Evolutionary conservation across 2,888 invertebrate genomes (phyloP), one percentile per base, ranked within the genome.

Genomic region (Patella pellucida): DNA sequence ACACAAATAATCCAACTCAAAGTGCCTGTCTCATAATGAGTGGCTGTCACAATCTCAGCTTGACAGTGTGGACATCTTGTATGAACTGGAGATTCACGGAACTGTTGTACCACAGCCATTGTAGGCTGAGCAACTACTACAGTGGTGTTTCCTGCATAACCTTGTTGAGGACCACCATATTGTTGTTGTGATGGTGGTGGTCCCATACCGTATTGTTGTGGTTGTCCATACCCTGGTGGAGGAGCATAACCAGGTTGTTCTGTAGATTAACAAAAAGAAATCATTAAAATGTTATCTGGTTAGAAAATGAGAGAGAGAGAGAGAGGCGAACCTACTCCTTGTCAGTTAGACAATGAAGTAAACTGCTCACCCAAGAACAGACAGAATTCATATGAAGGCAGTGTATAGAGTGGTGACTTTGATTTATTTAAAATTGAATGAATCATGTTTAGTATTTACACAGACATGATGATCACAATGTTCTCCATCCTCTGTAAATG

Each of bases 1-100:
- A 84, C 80, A 74, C 89, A 89, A 67, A 87, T 79, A 50, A 90
- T 80, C 88, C 88, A 90, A 16, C 88, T 84, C 74, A 89, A 85
- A 14, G 86, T 86, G 12, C 90, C 89, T 54, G 85, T 85, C 82
- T 89, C 88, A 77, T 84, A 89, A 52, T 81, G 75, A 11, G 85
- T 87, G 27, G 83, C 85, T 3, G 89, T 89, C 52, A 89, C 81
- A 15, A 90, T 82, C 69, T 89, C 86, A 16, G 88, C 88, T 16
- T 83, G 84, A 78, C 90, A 90, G 76, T 86, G 85, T 11, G 88
- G 89, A 73, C 90, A 90, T 23, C 78, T 73, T 1, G 85, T 86
- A 69, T 85, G 85, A 11, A 86, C 85, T 2, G 87, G 85, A 1
- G 83, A 77, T 76, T 88, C 86, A 16, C 86, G 84, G 81, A 86